phyloP scores from a whole-genome alignment of 2,797 vertebrate genomes.

The Lagocephalus sceleratus region DNA sequence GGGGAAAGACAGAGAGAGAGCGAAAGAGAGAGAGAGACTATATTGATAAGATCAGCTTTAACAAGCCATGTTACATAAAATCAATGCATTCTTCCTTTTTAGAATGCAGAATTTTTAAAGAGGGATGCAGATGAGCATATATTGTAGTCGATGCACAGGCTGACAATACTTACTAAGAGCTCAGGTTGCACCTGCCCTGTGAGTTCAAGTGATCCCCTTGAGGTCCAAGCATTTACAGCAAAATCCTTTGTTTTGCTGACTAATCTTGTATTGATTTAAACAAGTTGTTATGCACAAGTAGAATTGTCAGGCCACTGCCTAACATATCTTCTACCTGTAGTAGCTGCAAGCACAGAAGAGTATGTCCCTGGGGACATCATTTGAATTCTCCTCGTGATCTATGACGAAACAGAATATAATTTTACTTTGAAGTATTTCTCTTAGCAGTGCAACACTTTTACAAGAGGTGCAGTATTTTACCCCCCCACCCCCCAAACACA shows the following conservation, averaged over 20 bases:
- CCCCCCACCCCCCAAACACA: constrained; percentile 3
- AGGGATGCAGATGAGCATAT: constrained; percentile 51
- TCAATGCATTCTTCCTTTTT: constrained; percentile 68
- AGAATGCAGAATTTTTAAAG: constrained; percentile 69
- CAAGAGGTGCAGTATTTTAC: constrained; percentile 11
- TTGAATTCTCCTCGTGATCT: constrained; percentile 22
- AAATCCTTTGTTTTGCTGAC: constrained; percentile 77
- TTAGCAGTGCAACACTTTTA: constrained; percentile 13
- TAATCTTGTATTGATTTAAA: constrained; percentile 77
- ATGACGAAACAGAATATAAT: constrained; percentile 16
- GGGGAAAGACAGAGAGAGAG: too few relatives aligned
- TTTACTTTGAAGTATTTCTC: constrained; percentile 18
- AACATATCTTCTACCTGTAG: constrained; percentile 52
- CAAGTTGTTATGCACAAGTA: constrained; percentile 69
- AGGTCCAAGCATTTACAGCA: constrained; percentile 71
- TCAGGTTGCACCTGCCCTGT: constrained; percentile 51
- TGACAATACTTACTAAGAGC: constrained; percentile 35
- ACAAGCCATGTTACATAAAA: constrained; percentile 77
- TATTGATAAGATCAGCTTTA: constrained; percentile 79
- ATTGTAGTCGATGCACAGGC: constrained; percentile 24
- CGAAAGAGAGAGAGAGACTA: constrained; percentile 73
- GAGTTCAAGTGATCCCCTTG: constrained; percentile 51
- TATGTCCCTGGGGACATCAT: constrained; percentile 8
- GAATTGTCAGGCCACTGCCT: constrained; percentile 58
- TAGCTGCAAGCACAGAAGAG: constrained; percentile 29